phyloP scores from a whole-genome alignment of 2,888 invertebrate genomes.

The Choreutis nemorana region DNA sequence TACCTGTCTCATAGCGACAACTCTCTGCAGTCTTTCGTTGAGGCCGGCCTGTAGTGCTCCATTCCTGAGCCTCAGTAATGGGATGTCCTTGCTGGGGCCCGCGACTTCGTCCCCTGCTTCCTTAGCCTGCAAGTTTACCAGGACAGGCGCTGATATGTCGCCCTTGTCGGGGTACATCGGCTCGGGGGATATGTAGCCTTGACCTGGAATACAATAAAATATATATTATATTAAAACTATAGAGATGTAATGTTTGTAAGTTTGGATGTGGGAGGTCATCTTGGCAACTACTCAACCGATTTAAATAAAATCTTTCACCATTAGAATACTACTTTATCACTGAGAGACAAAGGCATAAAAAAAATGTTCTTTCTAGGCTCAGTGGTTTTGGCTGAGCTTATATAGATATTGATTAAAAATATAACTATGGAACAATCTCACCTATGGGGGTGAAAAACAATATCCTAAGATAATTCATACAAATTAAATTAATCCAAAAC shows the following conservation, averaged over 20 bases:
- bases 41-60: slow-evolving; percentile 74
- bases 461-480: too few relatives aligned
- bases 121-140: too few relatives aligned
- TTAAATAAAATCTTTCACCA: background rate
- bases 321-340: too few relatives aligned
- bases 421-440: too few relatives aligned
- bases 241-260: background rate
- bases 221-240: slow-evolving; percentile 1
- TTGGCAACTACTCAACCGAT: background rate
- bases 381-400: too few relatives aligned
- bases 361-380: too few relatives aligned
- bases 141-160: slow-evolving; percentile 46
- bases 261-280: background rate
- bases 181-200: slow-evolving; percentile 69
- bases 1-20: slow-evolving; percentile 59
- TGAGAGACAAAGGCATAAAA: too few relatives aligned
- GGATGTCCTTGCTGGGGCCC: slow-evolving; percentile 41
- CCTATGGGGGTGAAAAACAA: too few relatives aligned
- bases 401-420: too few relatives aligned
- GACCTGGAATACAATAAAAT: slow-evolving; percentile 26
- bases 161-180: slow-evolving; percentile 68
- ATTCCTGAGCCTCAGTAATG: slow-evolving; percentile 68
- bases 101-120: slow-evolving; percentile 32
- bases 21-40: slow-evolving; percentile 63
- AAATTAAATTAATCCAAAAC: too few relatives aligned